Evolutionary conservation across 2,797 vertebrate species (phyloP).

Genomic region (Morus bassanus): DNA sequence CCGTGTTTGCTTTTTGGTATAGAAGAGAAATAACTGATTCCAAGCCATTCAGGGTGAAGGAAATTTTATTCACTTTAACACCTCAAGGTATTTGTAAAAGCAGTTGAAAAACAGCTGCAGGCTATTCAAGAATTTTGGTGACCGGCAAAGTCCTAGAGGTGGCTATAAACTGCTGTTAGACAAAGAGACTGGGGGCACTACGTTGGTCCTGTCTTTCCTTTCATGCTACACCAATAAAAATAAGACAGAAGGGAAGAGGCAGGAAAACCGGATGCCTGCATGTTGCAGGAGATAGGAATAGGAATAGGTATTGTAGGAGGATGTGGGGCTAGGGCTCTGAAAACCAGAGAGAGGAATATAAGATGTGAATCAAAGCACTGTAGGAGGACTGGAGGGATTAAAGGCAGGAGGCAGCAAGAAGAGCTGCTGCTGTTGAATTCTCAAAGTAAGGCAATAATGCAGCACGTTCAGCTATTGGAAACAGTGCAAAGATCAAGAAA

Average conservation of each 20-base stretch:
- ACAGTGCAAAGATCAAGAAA: neutral
- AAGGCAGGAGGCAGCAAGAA: neutral
- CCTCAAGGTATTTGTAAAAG: neutral
- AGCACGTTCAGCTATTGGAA: neutral
- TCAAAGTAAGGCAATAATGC: neutral
- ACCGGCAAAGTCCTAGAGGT: neutral
- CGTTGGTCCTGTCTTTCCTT: neutral
- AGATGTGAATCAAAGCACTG: neutral
- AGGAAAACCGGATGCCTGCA: neutral
- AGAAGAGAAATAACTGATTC: conserved; percentile 4
- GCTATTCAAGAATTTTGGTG: neutral
- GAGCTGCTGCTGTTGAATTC: neutral
- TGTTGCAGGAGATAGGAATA: neutral
- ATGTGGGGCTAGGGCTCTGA: neutral
- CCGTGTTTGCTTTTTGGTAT: neutral
- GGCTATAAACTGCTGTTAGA: neutral
- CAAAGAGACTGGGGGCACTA: neutral
- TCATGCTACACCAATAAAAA: neutral
- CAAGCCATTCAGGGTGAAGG: neutral
- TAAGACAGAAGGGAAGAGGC: neutral
- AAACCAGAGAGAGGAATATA: neutral
- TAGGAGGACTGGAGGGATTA: neutral
- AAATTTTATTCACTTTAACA: neutral
- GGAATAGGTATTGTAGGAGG: neutral
- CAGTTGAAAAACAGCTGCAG: neutral